phyloP scores from a whole-genome alignment of 2,113 vertebrate genomes.

The Ammodytes dubius region DNA sequence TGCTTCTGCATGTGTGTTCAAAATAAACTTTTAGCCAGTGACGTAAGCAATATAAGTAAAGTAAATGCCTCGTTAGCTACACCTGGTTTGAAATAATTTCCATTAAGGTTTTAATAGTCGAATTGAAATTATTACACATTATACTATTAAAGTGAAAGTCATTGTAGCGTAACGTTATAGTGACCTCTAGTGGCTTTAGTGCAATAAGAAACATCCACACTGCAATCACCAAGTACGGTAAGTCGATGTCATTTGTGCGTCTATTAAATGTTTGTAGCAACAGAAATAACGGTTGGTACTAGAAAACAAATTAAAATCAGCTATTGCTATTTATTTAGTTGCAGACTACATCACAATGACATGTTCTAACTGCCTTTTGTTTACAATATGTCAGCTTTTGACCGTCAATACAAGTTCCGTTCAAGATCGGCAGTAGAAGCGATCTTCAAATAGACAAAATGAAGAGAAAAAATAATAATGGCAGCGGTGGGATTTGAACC shows the following conservation, averaged over 20 bases:
- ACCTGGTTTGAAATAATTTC: background rate
- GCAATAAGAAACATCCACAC: background rate
- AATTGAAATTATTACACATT: no score
- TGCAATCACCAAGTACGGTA: accelerated
- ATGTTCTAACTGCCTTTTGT: background rate
- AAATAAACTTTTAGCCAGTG: no score
- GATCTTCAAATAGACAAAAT: background rate
- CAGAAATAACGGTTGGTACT: background rate
- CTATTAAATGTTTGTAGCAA: no score
- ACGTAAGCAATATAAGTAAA: background rate
- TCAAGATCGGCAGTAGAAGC: no score
- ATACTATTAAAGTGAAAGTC: no score
- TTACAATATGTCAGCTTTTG: background rate
- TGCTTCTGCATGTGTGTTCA: no score
- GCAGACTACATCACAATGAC: no score
- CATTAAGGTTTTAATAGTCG: background rate
- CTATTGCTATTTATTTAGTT: background rate
- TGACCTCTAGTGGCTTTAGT: conserved; percentile 1
- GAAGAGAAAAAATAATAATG: background rate
- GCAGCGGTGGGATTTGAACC: conserved; percentile 85
- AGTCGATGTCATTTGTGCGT: background rate
- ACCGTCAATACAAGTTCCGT: background rate
- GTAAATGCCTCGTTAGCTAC: background rate
- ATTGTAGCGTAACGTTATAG: background rate
- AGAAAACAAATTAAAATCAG: background rate